Conservation (phyloP, 1,140 invertebrate genomes). For the Melanaphis sacchari region DNA sequence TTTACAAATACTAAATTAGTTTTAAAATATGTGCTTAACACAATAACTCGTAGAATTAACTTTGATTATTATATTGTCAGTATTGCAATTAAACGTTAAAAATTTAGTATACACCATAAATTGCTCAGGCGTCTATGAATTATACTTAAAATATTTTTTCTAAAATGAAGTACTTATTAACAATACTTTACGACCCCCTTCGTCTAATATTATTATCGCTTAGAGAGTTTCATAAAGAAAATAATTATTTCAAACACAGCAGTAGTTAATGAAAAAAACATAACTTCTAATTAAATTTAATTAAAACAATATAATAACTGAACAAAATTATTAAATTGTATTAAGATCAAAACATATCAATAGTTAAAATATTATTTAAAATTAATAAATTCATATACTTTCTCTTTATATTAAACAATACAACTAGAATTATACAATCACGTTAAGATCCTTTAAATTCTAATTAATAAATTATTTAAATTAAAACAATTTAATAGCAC, state of each 20-base stretch:
- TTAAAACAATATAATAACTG: not conserved
- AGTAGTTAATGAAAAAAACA: conserved; percentile 10
- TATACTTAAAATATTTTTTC: not conserved
- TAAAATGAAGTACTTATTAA: not conserved
- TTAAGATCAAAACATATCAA: not conserved
- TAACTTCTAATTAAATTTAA: not conserved
- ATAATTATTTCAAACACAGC: conserved; percentile 15
- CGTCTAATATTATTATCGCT: not conserved
- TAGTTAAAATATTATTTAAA: not conserved
- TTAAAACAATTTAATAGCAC: not conserved
- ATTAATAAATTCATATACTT: not conserved
- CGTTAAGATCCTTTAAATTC: not conserved
- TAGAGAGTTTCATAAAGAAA: not conserved
- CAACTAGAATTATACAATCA: not conserved
- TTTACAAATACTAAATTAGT: not conserved
- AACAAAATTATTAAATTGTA: not conserved
- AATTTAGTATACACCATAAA: not conserved
- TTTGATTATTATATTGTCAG: not conserved
- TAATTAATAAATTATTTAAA: not conserved
- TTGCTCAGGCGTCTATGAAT: not conserved
- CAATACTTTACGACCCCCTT: not conserved
- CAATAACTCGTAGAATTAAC: not conserved
- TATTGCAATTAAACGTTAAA: not conserved
- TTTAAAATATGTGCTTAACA: not conserved
- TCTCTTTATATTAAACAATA: not conserved